Evolutionary conservation across 1,140 invertebrate genomes (phyloP), one percentile per base, ranked within the genome.

Genomic region (Sarcophaga bullata): DNA sequence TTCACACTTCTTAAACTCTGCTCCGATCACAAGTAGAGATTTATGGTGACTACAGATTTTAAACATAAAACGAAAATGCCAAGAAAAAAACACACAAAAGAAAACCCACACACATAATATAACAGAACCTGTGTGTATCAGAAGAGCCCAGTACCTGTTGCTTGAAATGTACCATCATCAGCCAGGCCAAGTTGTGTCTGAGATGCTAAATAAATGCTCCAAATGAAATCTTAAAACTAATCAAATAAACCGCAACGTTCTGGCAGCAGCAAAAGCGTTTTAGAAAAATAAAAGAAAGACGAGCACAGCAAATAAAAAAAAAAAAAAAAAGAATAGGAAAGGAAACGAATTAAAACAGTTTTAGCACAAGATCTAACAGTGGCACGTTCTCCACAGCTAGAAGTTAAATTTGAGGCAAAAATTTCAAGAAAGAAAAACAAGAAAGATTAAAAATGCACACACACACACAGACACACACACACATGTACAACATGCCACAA

Each of bases 181-280:
- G 25, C 25, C n/a, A 25, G 6, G 62, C 1, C 62, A 68, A 37
- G 25, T 37, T 37, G 25, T 37, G 25, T 37, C n/a, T 68, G 73
- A 73, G 72, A 25, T 46, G 68, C 17, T 19, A 73, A 73, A 73
- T 4, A 75, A 75, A 75, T 76, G 48, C 46, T 76, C 73, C 15
- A 76, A 76, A 76, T 75, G 46, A 75, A 75, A 75, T 75, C 13
- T 47, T 8, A 49, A 49, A 76, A 76, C 48, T 49, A 76, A 76
- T 76, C 73, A 76, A 76, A 76, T 76, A 76, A 76, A 76, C 73
- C 73, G 73, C 73, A 76, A 17, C 73, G 3, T 75, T 49, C 54
- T 13, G 11, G 54, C 54, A 58, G 54, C 54, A 58, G 13, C 6
- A 58, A 58, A 13, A 37, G 25, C 25, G 25, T 37, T 68, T 68